Base-by-base conservation (phyloP, 2,113 vertebrate species). In the Pelobates fuscus region DNA sequence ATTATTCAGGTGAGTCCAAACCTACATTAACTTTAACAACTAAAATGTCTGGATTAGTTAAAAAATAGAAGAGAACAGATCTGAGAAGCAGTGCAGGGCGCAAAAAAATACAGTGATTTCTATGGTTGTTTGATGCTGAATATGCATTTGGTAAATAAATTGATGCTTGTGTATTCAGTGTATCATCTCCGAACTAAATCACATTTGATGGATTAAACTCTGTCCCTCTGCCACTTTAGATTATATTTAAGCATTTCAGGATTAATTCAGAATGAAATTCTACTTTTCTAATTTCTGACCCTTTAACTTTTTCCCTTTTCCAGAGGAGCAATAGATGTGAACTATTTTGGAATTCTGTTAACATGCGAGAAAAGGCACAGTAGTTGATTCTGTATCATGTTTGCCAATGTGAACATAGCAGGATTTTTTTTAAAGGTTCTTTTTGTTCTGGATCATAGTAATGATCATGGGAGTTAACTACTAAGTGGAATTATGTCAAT, bases 1-100 rank as follows among this genome's bases (percentile, higher is more conserved):
- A 70, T 49, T 74, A 76, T 73, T 58, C 79, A 81, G 82, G 79
- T 80, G 82, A 81, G 71, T n/a, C 71, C 73, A 79, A 83, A 71
- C 76, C 63, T 55, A 0, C 3, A 71, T 29, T 74, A 67, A 54
- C 69, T 46, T 60, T 54, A 67, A 71, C 25, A n/a, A 69, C 21
- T 2, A 77, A 8, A 21, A 67, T 81, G 73, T 78, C 54, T 61
- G 72, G 72, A 65, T 80, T 75, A 14, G 10, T 77, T 55, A 60
- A 65, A 62, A 46, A 65, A 73, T 70, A 65, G 66, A 17, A 54
- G 8, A 29, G 27, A 41, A 30, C 55, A 37, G 58, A 18, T 58
- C 23, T 3, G 25, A 32, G 63, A 21, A 67, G 64, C 55, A 67
- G 55, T 43, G 37, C 32, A 76, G 32, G 37, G 64, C 54, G 49